phyloP scores from a whole-genome alignment of 2,113 vertebrate species.

The Paradoxurus hermaphroditus region DNA sequence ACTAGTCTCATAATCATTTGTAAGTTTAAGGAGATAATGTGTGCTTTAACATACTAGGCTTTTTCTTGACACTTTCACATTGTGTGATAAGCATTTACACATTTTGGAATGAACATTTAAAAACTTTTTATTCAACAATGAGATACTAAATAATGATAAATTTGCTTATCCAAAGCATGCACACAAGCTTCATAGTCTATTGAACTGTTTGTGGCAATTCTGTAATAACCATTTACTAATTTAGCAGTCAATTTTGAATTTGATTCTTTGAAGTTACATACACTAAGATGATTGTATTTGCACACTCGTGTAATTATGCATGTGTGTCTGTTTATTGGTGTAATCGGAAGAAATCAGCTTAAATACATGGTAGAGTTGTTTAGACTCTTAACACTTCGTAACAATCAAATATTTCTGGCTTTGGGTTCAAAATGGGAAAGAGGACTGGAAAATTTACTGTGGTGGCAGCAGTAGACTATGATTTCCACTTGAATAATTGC shows the following conservation, averaged over 20 bases:
- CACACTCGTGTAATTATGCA: background rate
- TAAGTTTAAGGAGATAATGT: constrained; percentile 14
- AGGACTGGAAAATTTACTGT: background rate
- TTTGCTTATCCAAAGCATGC: constrained; percentile 37
- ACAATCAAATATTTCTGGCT: background rate
- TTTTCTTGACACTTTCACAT: constrained; percentile 35
- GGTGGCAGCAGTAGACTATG: background rate
- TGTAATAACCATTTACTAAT: background rate
- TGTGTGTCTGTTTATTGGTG: background rate
- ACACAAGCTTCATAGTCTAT: background rate
- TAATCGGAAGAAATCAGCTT: constrained; percentile 19
- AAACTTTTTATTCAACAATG: constrained; percentile 32
- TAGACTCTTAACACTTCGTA: background rate
- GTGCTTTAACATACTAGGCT: background rate
- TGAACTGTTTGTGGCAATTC: background rate
- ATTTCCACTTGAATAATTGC: background rate
- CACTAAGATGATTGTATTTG: background rate
- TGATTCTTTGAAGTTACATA: background rate
- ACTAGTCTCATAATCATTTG: background rate
- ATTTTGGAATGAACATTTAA: constrained; percentile 43
- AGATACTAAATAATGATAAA: constrained; percentile 10
- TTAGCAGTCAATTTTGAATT: constrained; percentile 1
- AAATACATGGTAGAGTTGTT: background rate
- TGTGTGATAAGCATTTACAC: constrained; percentile 23
- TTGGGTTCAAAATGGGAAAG: background rate